These are phyloP conservation scores for Copidosoma floridanum DNA, from an alignment of 1,140 invertebrate species.

Conservation along the genomic window DNA sequence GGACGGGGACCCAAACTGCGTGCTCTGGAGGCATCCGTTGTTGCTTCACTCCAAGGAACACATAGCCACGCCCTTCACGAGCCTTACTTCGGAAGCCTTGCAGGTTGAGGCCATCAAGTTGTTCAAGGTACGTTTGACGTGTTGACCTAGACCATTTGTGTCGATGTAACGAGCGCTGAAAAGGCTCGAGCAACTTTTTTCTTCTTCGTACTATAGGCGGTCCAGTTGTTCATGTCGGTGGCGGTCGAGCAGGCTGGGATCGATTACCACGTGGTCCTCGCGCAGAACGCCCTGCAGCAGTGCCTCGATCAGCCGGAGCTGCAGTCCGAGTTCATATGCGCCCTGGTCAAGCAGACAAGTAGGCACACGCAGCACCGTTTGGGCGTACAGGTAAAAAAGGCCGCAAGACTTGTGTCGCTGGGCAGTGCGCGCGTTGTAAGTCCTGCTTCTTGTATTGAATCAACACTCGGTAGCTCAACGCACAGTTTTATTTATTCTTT, in stretches of 20 bases:
- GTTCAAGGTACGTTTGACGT: constrained; percentile 73
- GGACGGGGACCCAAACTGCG: constrained; percentile 90
- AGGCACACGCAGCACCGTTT: constrained; percentile 78
- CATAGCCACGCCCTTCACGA: constrained; percentile 80
- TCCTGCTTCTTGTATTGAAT: constrained; percentile 56
- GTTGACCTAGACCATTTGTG: too few relatives aligned
- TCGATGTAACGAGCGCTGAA: too few relatives aligned
- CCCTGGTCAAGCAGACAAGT: constrained; percentile 89
- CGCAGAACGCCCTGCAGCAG: constrained; percentile 89
- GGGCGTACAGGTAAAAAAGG: constrained; percentile 86
- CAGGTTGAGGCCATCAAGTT: constrained; percentile 90
- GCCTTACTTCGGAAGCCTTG: constrained; percentile 78
- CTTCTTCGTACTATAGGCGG: too few relatives aligned
- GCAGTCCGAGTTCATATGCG: constrained; percentile 88
- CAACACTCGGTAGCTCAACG: background rate
- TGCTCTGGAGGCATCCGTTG: constrained; percentile 90
- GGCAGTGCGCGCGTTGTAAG: constrained; percentile 62
- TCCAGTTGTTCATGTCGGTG: constrained; percentile 92
- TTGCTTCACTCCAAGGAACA: constrained; percentile 89
- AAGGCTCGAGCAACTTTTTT: too few relatives aligned
- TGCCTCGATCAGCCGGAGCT: constrained; percentile 86
- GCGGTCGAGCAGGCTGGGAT: constrained; percentile 91
- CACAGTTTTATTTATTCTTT: too few relatives aligned
- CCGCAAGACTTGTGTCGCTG: constrained; percentile 57
- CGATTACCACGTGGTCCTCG: constrained; percentile 92